Evolutionary conservation across 2,888 invertebrate genomes (phyloP), one percentile per base, ranked within the genome.

Genomic region (Eilema caniola): DNA sequence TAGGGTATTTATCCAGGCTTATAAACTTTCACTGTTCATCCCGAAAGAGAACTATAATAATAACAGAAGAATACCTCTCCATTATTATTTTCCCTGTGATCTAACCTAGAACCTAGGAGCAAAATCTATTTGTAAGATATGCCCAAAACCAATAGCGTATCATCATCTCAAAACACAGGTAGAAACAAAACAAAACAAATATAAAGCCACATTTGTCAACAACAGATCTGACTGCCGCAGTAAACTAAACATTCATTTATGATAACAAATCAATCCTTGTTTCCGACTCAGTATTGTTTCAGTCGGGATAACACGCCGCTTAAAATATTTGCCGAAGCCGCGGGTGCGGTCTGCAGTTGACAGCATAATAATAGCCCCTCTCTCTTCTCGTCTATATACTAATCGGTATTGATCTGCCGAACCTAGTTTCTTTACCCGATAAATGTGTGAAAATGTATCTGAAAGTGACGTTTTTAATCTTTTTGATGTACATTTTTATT

Each of bases 351-450:
- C 81, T 86, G 88, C 67, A 66, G 74, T 73, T 88, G 88, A 88
- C 89, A 88, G 82, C 72, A 74, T 83, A 85, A 84, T 88, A 88
- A 89, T 86, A 86, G 82, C 81, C 80, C 76, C 78, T 75, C 71
- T 71, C 60, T 53, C 20, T 61, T 71, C 66, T 80, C 69, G 66
- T 70, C 71, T 80, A 77, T 81, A 83, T 79, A 79, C 82, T 84
- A 87, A 85, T 86, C 82, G 76, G 62, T 85, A 83, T 82, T 75
- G 81, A 85, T 82, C 76, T 73, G 60, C 61, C 65, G 23, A 74
- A 78, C 56, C 64, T 70, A 72, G 74, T 74, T 75, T 83, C 75
- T 78, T 47, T 68, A 75, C 33, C 14, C 37, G 63, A 67, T 57
- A 68, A 61, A 66, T 66, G 61, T 66, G 33, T 14, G 20, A 53